Evolutionary conservation across 2,113 vertebrate genomes (phyloP).

Genomic region (Progne subis): DNA sequence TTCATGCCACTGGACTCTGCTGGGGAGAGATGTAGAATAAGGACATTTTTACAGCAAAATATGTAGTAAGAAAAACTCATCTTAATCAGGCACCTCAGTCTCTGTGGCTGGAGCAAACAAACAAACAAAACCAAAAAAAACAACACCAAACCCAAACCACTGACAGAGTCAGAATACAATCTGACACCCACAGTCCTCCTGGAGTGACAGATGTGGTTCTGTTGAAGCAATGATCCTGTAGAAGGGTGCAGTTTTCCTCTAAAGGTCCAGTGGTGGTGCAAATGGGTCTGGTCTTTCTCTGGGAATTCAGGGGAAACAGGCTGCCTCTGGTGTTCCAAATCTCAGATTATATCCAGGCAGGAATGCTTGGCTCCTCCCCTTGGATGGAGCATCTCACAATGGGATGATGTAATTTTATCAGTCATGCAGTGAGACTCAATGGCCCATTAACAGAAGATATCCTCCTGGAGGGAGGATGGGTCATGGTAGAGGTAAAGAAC

Average conservation of each 20-base stretch:
- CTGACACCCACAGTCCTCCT: background rate
- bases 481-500: too few relatives aligned
- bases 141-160: background rate
- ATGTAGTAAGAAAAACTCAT: background rate
- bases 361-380: background rate
- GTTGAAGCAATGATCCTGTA: too few relatives aligned
- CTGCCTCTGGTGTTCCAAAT: background rate
- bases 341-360: background rate
- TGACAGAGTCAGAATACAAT: background rate
- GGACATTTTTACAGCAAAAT: background rate
- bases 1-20: background rate
- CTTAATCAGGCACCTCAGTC: background rate
- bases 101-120: background rate
- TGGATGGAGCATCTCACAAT: background rate
- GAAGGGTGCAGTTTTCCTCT: background rate
- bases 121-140: background rate
- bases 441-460: background rate
- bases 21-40: background rate
- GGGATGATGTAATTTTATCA: background rate
- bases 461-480: too few relatives aligned
- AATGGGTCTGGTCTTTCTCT: background rate
- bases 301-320: background rate
- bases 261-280: background rate
- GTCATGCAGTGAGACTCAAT: background rate
- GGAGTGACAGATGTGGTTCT: background rate